phyloP scores from a whole-genome alignment of 53 echinoderm and acorn worm genomes.

The Echinarachnius parma region DNA sequence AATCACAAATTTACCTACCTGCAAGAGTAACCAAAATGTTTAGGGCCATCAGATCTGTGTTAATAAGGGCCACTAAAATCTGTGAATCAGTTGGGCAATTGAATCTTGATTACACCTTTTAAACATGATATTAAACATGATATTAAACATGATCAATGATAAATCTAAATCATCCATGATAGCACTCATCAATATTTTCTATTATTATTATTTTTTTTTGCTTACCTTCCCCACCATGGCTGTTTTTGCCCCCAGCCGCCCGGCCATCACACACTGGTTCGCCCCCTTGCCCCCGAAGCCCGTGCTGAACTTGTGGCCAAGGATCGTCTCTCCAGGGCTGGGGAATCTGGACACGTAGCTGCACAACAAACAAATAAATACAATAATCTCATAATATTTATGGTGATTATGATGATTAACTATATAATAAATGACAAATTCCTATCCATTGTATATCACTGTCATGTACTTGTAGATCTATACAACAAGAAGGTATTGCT shows the following conservation, averaged over 20 bases:
- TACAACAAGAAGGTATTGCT: too few relatives aligned
- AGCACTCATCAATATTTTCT: too few relatives aligned
- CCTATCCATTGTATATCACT: background rate
- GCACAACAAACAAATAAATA: background rate
- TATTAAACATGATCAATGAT: too few relatives aligned
- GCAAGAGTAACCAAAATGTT: too few relatives aligned
- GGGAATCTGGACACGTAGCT: slow-evolving; percentile 86
- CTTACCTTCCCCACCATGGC: slow-evolving; percentile 96
- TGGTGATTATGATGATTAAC: background rate
- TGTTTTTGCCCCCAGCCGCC: slow-evolving; percentile 79
- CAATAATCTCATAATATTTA: background rate
- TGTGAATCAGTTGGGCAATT: too few relatives aligned
- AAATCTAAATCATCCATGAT: too few relatives aligned
- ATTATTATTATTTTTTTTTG: too few relatives aligned
- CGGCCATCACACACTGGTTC: slow-evolving; percentile 98
- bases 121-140: too few relatives aligned
- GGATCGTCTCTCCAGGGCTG: slow-evolving; percentile 92
- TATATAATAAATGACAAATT: background rate
- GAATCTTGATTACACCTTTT: too few relatives aligned
- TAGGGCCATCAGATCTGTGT: too few relatives aligned
- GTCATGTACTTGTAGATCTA: background rate
- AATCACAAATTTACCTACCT: too few relatives aligned
- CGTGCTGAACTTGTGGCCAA: slow-evolving; percentile 77
- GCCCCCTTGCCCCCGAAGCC: slow-evolving; percentile 99
- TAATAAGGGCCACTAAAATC: too few relatives aligned